Conservation (phyloP, 2,888 invertebrate species). For the Calameuta idolon region DNA sequence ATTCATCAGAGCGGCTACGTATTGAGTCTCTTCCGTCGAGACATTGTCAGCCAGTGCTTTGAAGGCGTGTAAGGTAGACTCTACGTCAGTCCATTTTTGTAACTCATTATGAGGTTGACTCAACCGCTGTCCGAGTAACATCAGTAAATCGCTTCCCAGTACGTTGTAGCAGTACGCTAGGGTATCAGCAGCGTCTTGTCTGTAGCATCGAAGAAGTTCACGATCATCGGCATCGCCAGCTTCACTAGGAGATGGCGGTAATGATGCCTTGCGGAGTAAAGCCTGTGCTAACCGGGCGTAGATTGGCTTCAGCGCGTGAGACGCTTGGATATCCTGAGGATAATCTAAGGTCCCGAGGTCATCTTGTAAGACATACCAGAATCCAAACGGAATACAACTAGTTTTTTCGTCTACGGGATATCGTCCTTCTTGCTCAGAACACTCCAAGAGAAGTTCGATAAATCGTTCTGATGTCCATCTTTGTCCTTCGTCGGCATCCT, state of each 20-base stretch:
- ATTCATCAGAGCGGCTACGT: constrained; percentile 68
- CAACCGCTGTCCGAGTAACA: constrained; percentile 76
- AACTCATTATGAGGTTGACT: constrained; percentile 70
- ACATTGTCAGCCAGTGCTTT: constrained; percentile 70
- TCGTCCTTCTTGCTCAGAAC: constrained; percentile 84
- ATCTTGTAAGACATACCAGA: constrained; percentile 93
- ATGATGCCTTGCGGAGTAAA: constrained; percentile 83
- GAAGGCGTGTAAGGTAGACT: constrained; percentile 70
- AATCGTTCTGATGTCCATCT: constrained; percentile 73
- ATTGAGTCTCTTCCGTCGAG: constrained; percentile 58
- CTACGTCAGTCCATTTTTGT: constrained; percentile 71
- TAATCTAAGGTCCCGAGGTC: constrained; percentile 52
- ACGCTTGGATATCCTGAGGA: constrained; percentile 49
- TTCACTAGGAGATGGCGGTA: constrained; percentile 69
- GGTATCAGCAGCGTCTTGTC: constrained; percentile 88
- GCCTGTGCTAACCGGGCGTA: constrained; percentile 83
- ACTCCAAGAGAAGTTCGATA: constrained; percentile 80
- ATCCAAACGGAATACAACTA: constrained; percentile 87
- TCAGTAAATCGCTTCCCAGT: constrained; percentile 79
- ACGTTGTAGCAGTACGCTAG: constrained; percentile 90
- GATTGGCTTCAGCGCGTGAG: constrained; percentile 74
- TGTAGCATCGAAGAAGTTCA: constrained; percentile 87
- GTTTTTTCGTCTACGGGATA: constrained; percentile 91
- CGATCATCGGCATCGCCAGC: constrained; percentile 77
- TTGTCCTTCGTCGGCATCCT: constrained; percentile 68